Conservation (phyloP, 2,797 vertebrate genomes). For the Neosilurus mollespiculum region DNA sequence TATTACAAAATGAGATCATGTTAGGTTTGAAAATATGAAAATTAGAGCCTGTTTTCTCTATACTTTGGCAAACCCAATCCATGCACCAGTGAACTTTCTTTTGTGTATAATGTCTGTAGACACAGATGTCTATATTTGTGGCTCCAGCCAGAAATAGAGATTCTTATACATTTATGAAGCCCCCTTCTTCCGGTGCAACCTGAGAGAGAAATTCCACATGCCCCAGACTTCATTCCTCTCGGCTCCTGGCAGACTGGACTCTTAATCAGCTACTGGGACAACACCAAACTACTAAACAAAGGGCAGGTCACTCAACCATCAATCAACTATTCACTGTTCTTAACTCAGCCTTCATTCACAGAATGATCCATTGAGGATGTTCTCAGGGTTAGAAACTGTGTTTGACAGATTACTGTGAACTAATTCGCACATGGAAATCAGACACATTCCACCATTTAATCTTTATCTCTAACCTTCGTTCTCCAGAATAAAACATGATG, state of each 20-base stretch:
- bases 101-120: not conserved
- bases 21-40: not conserved
- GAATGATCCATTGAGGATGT: not conserved
- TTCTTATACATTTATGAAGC: not conserved
- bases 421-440: conserved; percentile 13
- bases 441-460: conserved; percentile 6
- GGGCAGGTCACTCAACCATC: conserved; percentile 1
- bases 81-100: not conserved
- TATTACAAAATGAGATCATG: not conserved
- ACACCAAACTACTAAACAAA: conserved; percentile 27
- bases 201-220: conserved; percentile 14
- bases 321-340: not conserved
- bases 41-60: not conserved
- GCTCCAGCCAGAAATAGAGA: conserved; percentile 18
- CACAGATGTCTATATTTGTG: not conserved
- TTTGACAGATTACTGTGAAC: conserved; percentile 19
- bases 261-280: conserved; percentile 27
- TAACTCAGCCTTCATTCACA: not conserved
- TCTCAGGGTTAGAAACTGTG: conserved; percentile 5
- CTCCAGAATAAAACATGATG: not conserved
- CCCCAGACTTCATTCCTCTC: conserved; percentile 24
- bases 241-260: conserved; percentile 35
- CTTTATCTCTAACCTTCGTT: not conserved
- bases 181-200: not conserved
- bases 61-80: not conserved